Base-by-base conservation (phyloP, 1,140 invertebrate genomes). In the Neodiprion lecontei region DNA sequence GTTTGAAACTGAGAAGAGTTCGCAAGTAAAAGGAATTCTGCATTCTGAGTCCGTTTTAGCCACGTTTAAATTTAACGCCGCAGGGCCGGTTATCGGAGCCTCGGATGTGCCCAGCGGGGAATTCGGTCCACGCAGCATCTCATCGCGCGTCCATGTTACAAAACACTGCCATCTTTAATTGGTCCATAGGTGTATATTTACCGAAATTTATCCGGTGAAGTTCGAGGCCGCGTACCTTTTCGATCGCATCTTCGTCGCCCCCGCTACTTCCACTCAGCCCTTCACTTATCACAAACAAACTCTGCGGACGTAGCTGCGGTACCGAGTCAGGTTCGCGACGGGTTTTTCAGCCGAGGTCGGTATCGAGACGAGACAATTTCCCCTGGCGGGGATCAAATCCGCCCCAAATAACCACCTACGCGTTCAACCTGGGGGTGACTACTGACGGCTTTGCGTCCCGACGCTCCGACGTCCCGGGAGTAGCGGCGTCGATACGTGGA, bases 361-460 rank as follows among this genome's bases (percentile, higher is more conserved):
- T n/a, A n/a, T 14, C 21, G 47, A 69, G 49, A 40, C 28, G 28
- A 40, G 5, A 40, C 28, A 40, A 40, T 0, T 40, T 40, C 28
- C 28, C 28, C 28, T 40, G 28, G 28, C 28, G 28, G 28, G 28
- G 28, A 40, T 40, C 28, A 40, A 40, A 40, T 70, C 69, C 68
- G 76, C 76, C 72, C 28, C 17, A 65, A 17, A 65, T 65, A 23
- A 23, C 47, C 79, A 79, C 78, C 79, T 81, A 83, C 77, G 83
- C 84, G 82, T 86, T 80, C 81, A 78, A 83, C 79, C 84, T 78
- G 80, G 84, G 81, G 79, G 86, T 86, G 86, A 87, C 86, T 86
- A 88, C 86, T 88, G 85, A 77, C 70, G 75, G 76, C 72, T 47
- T 40, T 14, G 28, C 70, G 48, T 75, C 77, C 77, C 75, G 77